Conservation (phyloP, 2,888 invertebrate genomes). For the Lasioglossum leucozonium region DNA sequence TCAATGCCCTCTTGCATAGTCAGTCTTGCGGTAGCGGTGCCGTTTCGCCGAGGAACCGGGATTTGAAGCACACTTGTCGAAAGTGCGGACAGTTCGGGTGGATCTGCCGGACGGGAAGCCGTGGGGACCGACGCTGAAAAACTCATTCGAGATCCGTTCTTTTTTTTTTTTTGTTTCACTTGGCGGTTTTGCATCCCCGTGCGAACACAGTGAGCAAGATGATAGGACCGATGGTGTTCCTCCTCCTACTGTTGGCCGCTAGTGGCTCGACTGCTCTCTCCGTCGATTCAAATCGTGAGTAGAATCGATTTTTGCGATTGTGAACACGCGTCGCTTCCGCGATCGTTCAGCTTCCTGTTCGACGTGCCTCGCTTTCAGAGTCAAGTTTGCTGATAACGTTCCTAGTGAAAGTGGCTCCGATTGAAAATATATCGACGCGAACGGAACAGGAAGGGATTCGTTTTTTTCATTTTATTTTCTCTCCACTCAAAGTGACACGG, state of each 20-base stretch:
- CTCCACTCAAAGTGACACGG: not conserved
- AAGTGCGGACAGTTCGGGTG: slow-evolving; percentile 27
- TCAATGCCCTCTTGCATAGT: slow-evolving; percentile 76
- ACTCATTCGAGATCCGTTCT: not conserved
- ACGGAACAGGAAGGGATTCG: not conserved
- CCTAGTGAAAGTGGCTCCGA: slow-evolving; percentile 44
- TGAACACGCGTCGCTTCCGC: not conserved
- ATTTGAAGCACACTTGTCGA: slow-evolving; percentile 48
- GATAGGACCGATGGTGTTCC: slow-evolving; percentile 5
- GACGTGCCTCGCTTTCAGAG: not conserved
- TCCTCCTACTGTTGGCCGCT: slow-evolving; percentile 35
- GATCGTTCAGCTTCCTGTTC: slow-evolving; percentile 10
- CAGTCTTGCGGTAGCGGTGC: slow-evolving; percentile 70
- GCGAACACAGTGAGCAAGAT: not conserved
- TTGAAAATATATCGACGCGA: not conserved
- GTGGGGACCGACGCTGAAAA: not conserved
- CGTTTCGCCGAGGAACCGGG: slow-evolving; percentile 68
- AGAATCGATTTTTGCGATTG: slow-evolving; percentile 25
- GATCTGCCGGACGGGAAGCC: not conserved
- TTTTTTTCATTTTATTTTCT: too few relatives aligned
- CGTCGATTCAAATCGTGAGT: slow-evolving; percentile 63
- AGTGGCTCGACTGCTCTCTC: slow-evolving; percentile 45
- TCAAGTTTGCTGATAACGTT: slow-evolving; percentile 32
- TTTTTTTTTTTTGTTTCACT: too few relatives aligned
- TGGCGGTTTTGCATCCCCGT: not conserved